phyloP scores from a whole-genome alignment of 2,113 vertebrate species.

The Daboia siamensis region DNA sequence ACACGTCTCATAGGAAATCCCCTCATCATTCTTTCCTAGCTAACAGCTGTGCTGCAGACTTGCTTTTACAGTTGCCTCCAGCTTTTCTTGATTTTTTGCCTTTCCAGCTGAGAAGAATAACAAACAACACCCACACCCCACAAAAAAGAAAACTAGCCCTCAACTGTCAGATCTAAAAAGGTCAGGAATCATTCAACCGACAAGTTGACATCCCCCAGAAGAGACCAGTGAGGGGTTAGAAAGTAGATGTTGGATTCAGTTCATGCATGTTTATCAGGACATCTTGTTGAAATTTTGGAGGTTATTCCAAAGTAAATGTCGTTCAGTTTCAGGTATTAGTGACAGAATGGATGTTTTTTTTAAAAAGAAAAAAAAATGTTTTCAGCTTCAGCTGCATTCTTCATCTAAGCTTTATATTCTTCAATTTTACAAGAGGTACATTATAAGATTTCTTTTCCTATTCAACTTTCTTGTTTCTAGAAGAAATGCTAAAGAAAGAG shows the following conservation, averaged over 20 bases:
- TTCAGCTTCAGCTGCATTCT: background rate
- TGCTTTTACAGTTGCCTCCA: slow-evolving; percentile 31
- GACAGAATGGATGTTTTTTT: slow-evolving; percentile 11
- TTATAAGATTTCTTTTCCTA: too few species aligned
- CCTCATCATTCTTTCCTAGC: background rate
- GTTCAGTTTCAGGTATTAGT: background rate
- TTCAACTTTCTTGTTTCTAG: background rate
- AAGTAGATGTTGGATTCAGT: background rate
- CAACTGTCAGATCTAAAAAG: slow-evolving; percentile 15
- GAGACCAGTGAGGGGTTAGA: background rate
- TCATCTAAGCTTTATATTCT: slow-evolving; percentile 4
- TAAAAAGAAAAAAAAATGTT: background rate
- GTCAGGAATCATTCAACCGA: background rate
- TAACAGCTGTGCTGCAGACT: background rate
- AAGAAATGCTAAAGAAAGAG: background rate
- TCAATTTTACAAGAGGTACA: background rate
- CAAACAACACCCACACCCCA: background rate
- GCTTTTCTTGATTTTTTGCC: slow-evolving; percentile 30
- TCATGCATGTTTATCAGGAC: background rate
- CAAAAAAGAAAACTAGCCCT: background rate
- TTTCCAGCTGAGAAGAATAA: background rate
- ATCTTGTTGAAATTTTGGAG: background rate
- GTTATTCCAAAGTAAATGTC: background rate
- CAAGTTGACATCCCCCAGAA: background rate
- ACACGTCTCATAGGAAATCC: background rate